Evolutionary conservation across 2,888 invertebrate genomes (phyloP).

Genomic region (Amblyjoppa proteus): DNA sequence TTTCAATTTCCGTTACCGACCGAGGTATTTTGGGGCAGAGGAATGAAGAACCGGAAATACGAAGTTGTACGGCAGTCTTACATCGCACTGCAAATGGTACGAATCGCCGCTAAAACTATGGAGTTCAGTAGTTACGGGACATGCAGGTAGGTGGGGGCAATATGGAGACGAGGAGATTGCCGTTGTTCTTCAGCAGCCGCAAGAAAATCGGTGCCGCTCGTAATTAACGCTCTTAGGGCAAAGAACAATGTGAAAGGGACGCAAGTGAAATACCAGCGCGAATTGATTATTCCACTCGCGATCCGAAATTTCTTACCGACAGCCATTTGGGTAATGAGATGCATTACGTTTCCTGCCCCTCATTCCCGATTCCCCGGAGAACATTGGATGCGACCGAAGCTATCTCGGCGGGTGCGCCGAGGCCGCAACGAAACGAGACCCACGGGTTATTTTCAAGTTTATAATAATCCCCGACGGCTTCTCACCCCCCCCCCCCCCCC

Average conservation of each 20-base stretch:
- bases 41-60: neutral
- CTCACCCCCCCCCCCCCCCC: neutral
- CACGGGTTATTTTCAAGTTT: constrained; percentile 19
- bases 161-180: constrained; percentile 9
- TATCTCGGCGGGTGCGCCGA: neutral
- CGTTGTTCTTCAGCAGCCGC: constrained; percentile 2
- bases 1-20: neutral
- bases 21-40: neutral
- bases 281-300: neutral
- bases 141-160: neutral
- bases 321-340: neutral
- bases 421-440: neutral
- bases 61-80: neutral
- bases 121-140: no score
- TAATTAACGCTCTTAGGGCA: constrained; percentile 15
- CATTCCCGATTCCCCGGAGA: neutral
- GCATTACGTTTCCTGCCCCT: neutral
- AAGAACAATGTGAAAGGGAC: neutral
- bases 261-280: neutral
- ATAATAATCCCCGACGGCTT: constrained; percentile 37
- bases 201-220: constrained; percentile 7
- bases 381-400: neutral
- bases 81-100: neutral
- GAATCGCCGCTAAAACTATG: neutral
- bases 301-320: neutral